Evolutionary conservation across 2,113 vertebrate genomes (phyloP), one percentile per base, ranked within the genome.

Genomic region (Zosterops hypoxanthus): DNA sequence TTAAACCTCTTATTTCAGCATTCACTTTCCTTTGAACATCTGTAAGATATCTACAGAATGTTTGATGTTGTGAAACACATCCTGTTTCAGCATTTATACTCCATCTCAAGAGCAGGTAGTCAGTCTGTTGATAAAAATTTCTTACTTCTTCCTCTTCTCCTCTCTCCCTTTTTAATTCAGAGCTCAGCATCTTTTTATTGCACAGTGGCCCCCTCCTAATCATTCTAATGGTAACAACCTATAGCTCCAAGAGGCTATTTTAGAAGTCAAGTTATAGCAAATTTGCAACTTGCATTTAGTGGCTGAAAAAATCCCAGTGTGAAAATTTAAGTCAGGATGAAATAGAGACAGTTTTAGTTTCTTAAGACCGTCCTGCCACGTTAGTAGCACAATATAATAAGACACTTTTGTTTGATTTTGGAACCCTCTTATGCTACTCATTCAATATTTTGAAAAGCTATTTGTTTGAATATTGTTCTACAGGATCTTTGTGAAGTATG

Each of bases 1-100:
- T 90, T 93, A 90, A 93, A 84, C 9, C 17, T 88, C 85, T 75
- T 78, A 69, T 72, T 87, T 94, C 49, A 65, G 22, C 65, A 76
- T 82, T 87, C 42, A 25, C 46, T 25, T 82, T 90, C 46, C 42
- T 79, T 79, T 59, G 33, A 71, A 66, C 31, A 33, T 64, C 42
- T 65, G 20, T 71, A 77, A 80, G n/a, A 69, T 57, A 12, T 56
- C 36, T 68, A 56, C 57, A 88, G 31, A 77, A 78, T 46, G 15
- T 64, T 71, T 90, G 52, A 64, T 52, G 4, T 33, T 89, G 13
- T 76, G 49, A 90, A 82, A 94, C 24, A 55, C 33, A 69, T 50
- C 17, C 15, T 46, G 6, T 68, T 92, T 76, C 46, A 60, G 28
- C 36, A 44, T 79, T 63, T 46, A 17, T 59, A 31, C 8, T 60